These are phyloP conservation scores for Acomys russatus DNA, from an alignment of 2,797 vertebrate species.

Conservation along the genomic window DNA sequence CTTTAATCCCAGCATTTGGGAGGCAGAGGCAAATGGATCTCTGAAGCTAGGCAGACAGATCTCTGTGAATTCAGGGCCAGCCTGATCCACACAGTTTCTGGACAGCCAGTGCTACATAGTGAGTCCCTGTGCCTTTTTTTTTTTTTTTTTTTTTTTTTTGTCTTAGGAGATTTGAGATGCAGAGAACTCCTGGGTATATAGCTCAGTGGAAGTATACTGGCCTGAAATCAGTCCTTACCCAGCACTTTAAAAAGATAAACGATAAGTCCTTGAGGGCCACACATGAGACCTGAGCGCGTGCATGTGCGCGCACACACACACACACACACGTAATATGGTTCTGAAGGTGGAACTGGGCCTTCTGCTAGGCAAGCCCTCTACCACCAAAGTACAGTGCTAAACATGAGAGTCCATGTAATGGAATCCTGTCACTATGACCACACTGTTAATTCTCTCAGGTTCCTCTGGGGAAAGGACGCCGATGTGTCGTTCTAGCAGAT, in stretches of 20 bases:
- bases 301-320: neutral
- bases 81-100: neutral
- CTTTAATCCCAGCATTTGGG: neutral
- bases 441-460: constrained; percentile 87
- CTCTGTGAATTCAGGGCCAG: neutral
- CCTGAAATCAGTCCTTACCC: neutral
- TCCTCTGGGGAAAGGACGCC: constrained; percentile 94
- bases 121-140: neutral
- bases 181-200: neutral
- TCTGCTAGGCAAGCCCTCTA: neutral
- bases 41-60: neutral
- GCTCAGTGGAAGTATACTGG: neutral
- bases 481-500: constrained; percentile 97
- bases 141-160: neutral
- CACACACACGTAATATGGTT: neutral
- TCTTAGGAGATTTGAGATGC: neutral
- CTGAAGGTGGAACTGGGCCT: neutral
- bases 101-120: neutral
- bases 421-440: neutral
- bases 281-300: neutral
- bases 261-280: neutral
- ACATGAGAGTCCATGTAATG: neutral
- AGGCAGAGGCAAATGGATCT: neutral
- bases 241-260: neutral
- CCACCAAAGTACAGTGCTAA: neutral